Evolutionary conservation across 2,113 vertebrate genomes (phyloP), one percentile per base, ranked within the genome.

Genomic region (Laticauda colubrina): DNA sequence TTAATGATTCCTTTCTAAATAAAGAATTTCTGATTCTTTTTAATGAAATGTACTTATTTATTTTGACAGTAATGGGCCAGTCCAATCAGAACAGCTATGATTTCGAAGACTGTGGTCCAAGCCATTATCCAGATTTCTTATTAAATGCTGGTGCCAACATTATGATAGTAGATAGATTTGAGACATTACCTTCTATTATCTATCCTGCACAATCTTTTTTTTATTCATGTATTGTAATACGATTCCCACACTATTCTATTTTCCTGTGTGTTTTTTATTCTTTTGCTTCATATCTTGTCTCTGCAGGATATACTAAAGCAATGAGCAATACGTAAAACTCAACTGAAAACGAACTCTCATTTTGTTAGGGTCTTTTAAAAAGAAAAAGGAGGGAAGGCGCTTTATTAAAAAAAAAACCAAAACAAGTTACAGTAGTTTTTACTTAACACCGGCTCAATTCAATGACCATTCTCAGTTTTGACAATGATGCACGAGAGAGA

Each of bases 391-490:
- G 11, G 89, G 93, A 94, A 96, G 95, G 91, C 95, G 94, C 53
- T 95, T 93, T 87, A 94, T 92, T 96, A 93, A 93, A 75, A 56
- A 93, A 43, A n/a, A 90, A 93, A 39, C 34, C 34, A 90, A 94
- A 91, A 86, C 91, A 97, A 24, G 95, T 95, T 95, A 96, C 24
- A 64, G 61, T 64, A 64, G 61, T 64, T 51, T 26, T 64, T 64
- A 29, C 10, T 64, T 11, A 64, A 64, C 24, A 29, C 14, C 61
- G 11, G 4, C 61, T 64, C 61, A 18, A 14, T 64, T 64, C 26
- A 64, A 26, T 12, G 3, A 29, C 61, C 26, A 14, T 29, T 29
- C 26, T 4, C 12, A 64, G 61, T 64, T 64, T n/a, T 12, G 61
- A 64, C 9, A 29, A 11, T 4, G 26, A 26, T 64, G 24, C 29